Conservation (phyloP, 2,888 invertebrate genomes). For the Tiliacea aurago region DNA sequence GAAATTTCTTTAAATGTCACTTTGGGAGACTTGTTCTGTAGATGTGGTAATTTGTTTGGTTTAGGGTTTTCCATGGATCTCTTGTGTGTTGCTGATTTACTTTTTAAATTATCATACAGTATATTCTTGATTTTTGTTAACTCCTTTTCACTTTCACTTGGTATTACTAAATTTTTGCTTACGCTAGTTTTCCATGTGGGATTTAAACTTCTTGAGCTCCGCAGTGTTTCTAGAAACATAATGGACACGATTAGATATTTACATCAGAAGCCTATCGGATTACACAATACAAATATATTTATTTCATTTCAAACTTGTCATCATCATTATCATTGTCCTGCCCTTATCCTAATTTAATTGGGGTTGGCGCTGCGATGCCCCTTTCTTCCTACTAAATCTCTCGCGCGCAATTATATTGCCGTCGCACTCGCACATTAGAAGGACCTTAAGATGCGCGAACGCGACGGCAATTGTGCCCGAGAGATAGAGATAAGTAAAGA, state of each 20-base stretch:
- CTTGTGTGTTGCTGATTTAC: slow-evolving; percentile 51
- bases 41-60: slow-evolving; percentile 56
- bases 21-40: slow-evolving; percentile 64
- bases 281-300: background rate
- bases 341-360: no score
- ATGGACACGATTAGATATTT: slow-evolving; percentile 10
- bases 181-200: slow-evolving; percentile 71
- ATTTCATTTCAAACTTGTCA: no score
- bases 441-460: no score
- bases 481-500: no score
- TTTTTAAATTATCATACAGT: slow-evolving; percentile 63
- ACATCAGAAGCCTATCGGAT: background rate
- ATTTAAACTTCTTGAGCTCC: slow-evolving; percentile 66
- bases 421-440: no score
- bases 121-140: slow-evolving; percentile 69
- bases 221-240: slow-evolving; percentile 71
- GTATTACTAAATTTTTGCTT: slow-evolving; percentile 72
- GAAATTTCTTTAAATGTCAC: slow-evolving; percentile 69
- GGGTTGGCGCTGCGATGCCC: no score
- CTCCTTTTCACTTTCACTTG: slow-evolving; percentile 76
- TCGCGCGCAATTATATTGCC: no score
- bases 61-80: slow-evolving; percentile 66
- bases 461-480: no score
- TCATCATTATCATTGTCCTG: no score
- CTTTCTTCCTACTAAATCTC: no score